phyloP scores from a whole-genome alignment of 2,888 invertebrate genomes.

The Rotaria magnacalcarata region DNA sequence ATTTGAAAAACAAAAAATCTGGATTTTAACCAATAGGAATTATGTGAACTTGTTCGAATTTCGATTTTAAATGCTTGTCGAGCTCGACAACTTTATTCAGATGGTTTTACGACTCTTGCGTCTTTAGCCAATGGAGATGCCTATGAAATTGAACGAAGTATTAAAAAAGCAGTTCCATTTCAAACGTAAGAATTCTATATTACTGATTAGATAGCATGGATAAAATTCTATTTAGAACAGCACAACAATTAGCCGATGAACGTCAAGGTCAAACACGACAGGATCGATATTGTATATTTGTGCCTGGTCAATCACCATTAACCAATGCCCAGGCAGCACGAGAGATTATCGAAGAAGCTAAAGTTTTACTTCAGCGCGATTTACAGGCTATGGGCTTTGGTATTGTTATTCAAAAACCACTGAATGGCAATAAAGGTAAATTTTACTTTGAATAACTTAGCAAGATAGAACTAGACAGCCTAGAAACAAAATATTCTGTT shows the following conservation, averaged over 20 bases:
- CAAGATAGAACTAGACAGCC: too few species aligned
- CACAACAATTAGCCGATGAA: slow-evolving; percentile 25
- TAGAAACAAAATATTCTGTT: too few species aligned
- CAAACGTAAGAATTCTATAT: slow-evolving; percentile 64
- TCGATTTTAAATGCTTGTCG: slow-evolving; percentile 73
- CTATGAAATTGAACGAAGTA: slow-evolving; percentile 70
- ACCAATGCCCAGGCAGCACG: slow-evolving; percentile 69
- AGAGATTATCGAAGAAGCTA: slow-evolving; percentile 73
- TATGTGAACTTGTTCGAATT: slow-evolving; percentile 65
- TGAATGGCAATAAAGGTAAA: background rate
- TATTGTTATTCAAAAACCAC: slow-evolving; percentile 27
- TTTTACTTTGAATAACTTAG: too few species aligned
- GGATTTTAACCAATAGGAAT: background rate
- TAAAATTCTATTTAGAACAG: background rate
- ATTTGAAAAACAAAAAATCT: background rate
- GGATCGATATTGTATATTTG: slow-evolving; percentile 30
- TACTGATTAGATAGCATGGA: too few species aligned
- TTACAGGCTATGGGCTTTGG: slow-evolving; percentile 53
- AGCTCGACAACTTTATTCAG: slow-evolving; percentile 76
- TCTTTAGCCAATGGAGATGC: slow-evolving; percentile 73
- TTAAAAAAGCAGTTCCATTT: slow-evolving; percentile 76
- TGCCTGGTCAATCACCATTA: background rate
- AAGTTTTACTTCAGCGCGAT: slow-evolving; percentile 65
- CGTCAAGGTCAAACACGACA: background rate
- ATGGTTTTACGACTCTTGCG: slow-evolving; percentile 73